A percentile compares a stretch with the other conserved stretches of the same genome.
Evolutionary conservation across 1,140 invertebrate genomes (phyloP).

Genomic region (Drosophila sproati): DNA sequence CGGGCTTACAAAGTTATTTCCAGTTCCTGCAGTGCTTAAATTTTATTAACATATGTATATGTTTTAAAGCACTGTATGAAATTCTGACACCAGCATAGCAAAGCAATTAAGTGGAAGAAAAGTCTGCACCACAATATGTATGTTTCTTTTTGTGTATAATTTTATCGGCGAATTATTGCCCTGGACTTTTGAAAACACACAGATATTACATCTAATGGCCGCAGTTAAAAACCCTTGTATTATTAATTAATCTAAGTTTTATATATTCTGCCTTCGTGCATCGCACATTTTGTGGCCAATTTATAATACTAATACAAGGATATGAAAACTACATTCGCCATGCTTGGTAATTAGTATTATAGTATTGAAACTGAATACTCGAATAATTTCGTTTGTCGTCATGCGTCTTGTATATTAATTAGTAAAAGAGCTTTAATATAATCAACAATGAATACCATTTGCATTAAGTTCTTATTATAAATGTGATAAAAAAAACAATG

Average conservation of each 20-base stretch:
- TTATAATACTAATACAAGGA: not conserved
- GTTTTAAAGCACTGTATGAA: conserved; percentile 32
- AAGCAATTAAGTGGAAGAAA: conserved; percentile 21
- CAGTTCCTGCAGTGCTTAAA: conserved; percentile 43
- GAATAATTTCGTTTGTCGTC: conserved; percentile 8
- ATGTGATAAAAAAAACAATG: conserved; percentile 4
- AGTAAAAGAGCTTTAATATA: conserved; percentile 7
- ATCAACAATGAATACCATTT: conserved; percentile 3
- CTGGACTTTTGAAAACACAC: too few relatives aligned
- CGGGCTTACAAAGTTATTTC: conserved; percentile 30
- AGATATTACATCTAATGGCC: too few relatives aligned
- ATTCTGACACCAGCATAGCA: conserved; percentile 21
- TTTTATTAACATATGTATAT: conserved; percentile 42
- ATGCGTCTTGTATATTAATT: conserved; percentile 10
- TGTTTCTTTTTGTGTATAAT: too few relatives aligned
- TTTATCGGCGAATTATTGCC: too few relatives aligned
- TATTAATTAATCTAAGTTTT: too few relatives aligned
- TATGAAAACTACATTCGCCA: not conserved
- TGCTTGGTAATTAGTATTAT: conserved; percentile 17
- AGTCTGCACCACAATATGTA: too few relatives aligned
- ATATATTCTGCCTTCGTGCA: too few relatives aligned
- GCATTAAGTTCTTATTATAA: not conserved
- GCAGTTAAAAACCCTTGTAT: too few relatives aligned
- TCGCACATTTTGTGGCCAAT: too few relatives aligned
- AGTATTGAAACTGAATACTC: conserved; percentile 7